Conservation (phyloP, 2,888 invertebrate species). For the Pandemis corylana region DNA sequence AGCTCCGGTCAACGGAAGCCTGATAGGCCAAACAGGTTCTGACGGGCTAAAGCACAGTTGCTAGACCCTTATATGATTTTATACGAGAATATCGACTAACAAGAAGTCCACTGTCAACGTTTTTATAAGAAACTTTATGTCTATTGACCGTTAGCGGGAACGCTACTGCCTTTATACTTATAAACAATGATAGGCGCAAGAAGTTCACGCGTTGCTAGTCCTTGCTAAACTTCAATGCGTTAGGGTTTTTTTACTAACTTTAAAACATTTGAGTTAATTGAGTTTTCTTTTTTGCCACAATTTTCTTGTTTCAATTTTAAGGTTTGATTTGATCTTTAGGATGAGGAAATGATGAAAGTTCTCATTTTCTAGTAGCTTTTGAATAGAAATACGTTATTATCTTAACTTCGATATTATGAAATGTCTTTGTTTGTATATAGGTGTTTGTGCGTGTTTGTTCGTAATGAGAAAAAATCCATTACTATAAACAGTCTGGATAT, state of each 20-base stretch:
- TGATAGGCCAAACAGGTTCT: conserved; percentile 33
- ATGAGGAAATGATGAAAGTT: no score
- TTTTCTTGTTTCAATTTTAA: no score
- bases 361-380: no score
- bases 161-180: background rate
- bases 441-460: no score
- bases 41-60: conserved; percentile 17
- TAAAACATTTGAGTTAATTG: no score
- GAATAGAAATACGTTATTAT: no score
- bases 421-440: background rate
- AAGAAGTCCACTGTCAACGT: conserved; percentile 20
- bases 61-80: conserved; percentile 31
- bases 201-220: background rate
- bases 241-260: background rate
- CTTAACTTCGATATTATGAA: no score
- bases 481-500: conserved; percentile 7
- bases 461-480: background rate
- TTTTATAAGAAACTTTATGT: conserved; percentile 7
- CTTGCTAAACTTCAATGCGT: background rate
- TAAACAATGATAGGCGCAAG: background rate
- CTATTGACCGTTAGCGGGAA: background rate
- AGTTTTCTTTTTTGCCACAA: no score
- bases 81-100: conserved; percentile 20
- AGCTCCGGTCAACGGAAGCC: conserved; percentile 26
- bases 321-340: no score